Conservation (phyloP, 92 coral and sea anemone species). For the Galaxea fascicularis region DNA sequence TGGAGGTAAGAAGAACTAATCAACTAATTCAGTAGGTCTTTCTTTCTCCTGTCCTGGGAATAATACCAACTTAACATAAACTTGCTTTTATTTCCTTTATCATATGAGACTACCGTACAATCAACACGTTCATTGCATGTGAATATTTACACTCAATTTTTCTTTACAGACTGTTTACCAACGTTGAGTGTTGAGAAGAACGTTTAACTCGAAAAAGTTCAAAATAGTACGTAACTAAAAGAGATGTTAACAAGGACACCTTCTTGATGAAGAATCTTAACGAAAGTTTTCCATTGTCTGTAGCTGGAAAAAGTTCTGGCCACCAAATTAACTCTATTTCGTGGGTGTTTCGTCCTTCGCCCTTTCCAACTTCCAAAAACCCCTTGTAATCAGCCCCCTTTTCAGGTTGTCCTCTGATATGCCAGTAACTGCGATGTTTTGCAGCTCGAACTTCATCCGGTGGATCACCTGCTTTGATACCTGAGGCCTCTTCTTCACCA, state of each 20-base stretch:
- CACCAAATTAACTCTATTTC: slow-evolving; percentile 17
- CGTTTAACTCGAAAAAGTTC: not conserved
- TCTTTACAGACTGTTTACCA: not conserved
- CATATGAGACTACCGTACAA: no score
- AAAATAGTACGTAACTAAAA: not conserved
- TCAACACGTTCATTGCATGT: not conserved
- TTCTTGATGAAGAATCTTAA: slow-evolving; percentile 14
- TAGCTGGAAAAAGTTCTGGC: slow-evolving; percentile 22
- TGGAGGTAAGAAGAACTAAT: no score
- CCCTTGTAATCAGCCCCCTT: slow-evolving; percentile 1
- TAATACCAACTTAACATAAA: not conserved
- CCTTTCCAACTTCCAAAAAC: not conserved
- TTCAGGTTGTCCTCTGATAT: not conserved
- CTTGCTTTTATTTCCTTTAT: not conserved
- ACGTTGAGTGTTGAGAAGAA: not conserved
- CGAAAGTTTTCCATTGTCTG: slow-evolving; percentile 11
- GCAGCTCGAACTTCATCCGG: slow-evolving; percentile 4
- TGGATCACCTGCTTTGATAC: not conserved
- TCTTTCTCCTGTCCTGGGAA: not conserved
- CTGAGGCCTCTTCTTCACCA: not conserved
- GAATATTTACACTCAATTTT: not conserved
- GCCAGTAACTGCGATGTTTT: not conserved
- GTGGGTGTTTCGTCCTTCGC: not conserved
- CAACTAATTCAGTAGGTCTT: no score
- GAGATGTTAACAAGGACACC: slow-evolving; percentile 1